phyloP scores from a whole-genome alignment of 2,888 invertebrate species.

The Nemurella pictetii region DNA sequence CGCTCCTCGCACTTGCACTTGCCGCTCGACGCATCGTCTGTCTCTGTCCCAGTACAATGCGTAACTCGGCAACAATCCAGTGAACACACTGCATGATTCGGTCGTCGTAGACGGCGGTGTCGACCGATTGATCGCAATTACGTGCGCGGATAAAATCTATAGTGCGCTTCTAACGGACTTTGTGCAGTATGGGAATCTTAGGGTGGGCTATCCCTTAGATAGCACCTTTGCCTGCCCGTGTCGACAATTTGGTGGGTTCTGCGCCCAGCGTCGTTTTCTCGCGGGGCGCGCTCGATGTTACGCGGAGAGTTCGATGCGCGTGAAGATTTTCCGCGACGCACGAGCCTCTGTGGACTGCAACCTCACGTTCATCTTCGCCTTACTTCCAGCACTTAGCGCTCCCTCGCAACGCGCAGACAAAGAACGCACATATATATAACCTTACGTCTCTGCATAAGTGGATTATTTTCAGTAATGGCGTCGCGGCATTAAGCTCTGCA shows the following conservation, averaged over 20 bases:
- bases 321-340: not conserved
- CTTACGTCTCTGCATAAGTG: not conserved
- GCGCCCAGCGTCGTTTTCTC: too few species aligned
- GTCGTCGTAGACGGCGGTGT: not conserved
- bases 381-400: not conserved
- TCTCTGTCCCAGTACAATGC: not conserved
- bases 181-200: too few species aligned
- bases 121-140: not conserved
- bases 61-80: not conserved
- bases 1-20: not conserved
- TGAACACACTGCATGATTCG: not conserved
- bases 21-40: not conserved
- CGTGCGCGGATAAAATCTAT: not conserved
- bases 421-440: not conserved
- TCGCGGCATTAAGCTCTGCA: not conserved
- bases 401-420: not conserved
- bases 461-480: not conserved
- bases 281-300: not conserved
- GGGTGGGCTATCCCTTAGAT: too few species aligned
- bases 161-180: too few species aligned
- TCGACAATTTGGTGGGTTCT: too few species aligned
- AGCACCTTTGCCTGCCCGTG: too few species aligned
- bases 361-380: not conserved
- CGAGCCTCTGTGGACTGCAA: too few species aligned
- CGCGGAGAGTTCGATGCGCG: not conserved